These are phyloP conservation scores for Orgyia antiqua DNA, from an alignment of 2,888 invertebrate genomes.

Conservation along the genomic window DNA sequence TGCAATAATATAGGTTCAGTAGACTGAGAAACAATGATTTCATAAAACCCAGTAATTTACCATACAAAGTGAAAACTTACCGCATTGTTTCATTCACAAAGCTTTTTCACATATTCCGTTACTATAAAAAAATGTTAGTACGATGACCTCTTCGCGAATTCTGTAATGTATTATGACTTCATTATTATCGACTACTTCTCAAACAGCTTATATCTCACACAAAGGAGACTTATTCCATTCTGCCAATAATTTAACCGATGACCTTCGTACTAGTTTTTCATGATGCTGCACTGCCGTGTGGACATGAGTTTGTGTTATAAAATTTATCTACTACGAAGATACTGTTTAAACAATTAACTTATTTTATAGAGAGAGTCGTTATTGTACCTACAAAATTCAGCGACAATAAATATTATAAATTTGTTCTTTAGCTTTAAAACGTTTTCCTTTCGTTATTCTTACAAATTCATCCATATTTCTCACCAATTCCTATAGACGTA, in stretches of 20 bases:
- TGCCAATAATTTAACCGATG: too few species aligned
- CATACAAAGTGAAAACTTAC: constrained; percentile 23
- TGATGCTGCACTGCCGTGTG: too few species aligned
- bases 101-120: constrained; percentile 29
- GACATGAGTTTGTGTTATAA: too few species aligned
- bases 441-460: too few species aligned
- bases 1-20: background rate
- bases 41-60: constrained; percentile 9
- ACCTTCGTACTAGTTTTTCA: too few species aligned
- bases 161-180: constrained; percentile 50
- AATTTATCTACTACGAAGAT: too few species aligned
- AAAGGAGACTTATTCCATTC: too few species aligned
- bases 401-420: too few species aligned
- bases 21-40: constrained; percentile 3
- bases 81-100: constrained; percentile 25
- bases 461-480: constrained; percentile 11
- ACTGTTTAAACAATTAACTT: too few species aligned
- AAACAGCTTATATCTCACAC: constrained; percentile 5
- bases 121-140: constrained; percentile 32
- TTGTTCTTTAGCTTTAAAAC: too few species aligned
- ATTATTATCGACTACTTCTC: constrained; percentile 31
- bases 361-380: too few species aligned
- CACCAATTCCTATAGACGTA: constrained; percentile 7
- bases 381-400: too few species aligned
- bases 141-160: constrained; percentile 47